Evolutionary conservation across 2,888 invertebrate genomes (phyloP), one percentile per base, ranked within the genome.

Genomic region (Drosophila neotestacea): DNA sequence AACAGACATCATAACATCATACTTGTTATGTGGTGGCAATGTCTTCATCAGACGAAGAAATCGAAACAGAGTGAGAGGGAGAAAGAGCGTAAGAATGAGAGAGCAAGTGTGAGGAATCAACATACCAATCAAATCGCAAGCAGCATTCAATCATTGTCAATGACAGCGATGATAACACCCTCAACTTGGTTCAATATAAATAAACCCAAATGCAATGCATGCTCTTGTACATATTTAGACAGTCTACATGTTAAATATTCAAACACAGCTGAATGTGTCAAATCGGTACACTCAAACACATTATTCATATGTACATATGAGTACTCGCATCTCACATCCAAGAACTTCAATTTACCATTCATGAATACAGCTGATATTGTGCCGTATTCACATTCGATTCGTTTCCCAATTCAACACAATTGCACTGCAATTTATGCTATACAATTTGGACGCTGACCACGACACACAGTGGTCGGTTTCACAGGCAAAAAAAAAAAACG

Each of bases 91-190:
- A 6, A 3, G 32, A 6, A 32, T 2, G 7, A 32, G 9, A 32
- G 2, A 6, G 6, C 0, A 32, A 50, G 27, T 28, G 38, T 38
- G 28, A 13, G 60, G 60, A 64, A 68, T 63, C 58, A 72, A 61
- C 66, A 66, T 69, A 88, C 80, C 77, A 77, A 84, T 88, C 77
- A 83, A 70, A 80, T 34, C 69, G 70, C 75, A 73, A 72, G 68
- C 61, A 73, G 60, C 56, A 72, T 77, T 88, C 89, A 81, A 88
- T 84, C 84, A 84, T 81, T 84, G 89, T 84, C 81, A 77, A 66
- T 54, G 63, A 38, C 64, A 62, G 41, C 42, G 42, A 22, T 54
- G 62, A 54, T 54, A 54, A 47, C 41, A 39, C 47, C 46, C 13
- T 46, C 39, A 44, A 10, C n/a, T 44, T 32, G 32, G 9, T 5